Evolutionary conservation across 2,888 invertebrate species (phyloP).

Genomic region (Nomada fabriciana): DNA sequence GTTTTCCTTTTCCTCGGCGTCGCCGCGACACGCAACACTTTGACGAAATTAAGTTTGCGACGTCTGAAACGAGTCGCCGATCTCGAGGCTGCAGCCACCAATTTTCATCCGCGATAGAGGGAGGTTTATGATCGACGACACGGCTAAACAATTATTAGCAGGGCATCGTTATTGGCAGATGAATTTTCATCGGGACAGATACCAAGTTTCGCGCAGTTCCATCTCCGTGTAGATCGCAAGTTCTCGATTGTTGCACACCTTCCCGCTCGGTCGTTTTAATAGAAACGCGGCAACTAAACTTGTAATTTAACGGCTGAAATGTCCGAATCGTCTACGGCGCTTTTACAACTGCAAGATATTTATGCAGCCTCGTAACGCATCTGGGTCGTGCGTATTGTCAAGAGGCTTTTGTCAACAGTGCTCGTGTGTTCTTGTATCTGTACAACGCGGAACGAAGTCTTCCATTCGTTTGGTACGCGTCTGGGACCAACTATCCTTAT

Average conservation of each 20-base stretch:
- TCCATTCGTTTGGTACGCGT: neutral
- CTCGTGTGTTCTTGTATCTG: neutral
- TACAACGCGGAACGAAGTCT: neutral
- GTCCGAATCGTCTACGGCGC: constrained; percentile 5
- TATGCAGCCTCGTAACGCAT: constrained; percentile 23
- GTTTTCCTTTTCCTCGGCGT: neutral
- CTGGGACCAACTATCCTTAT: constrained; percentile 7
- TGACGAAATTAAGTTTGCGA: constrained; percentile 23
- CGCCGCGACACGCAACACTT: neutral
- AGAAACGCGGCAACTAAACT: constrained; percentile 9
- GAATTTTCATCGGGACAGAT: neutral
- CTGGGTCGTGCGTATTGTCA: constrained; percentile 22
- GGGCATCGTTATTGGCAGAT: neutral
- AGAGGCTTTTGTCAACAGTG: constrained; percentile 29
- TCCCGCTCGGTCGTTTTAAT: constrained; percentile 13
- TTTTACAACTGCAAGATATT: constrained; percentile 44
- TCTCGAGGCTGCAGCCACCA: neutral
- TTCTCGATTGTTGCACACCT: too few relatives aligned
- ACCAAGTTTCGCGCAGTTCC: constrained; percentile 6
- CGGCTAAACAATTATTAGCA: neutral
- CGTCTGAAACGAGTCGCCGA: neutral
- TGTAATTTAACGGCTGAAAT: constrained; percentile 34
- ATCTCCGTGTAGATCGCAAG: neutral
- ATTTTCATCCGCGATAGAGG: neutral
- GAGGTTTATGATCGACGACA: neutral